Percentiles rank a stretch among this genome's conserved stretches.
These are phyloP conservation scores for Scophthalmus maximus DNA, from an alignment of 2,113 vertebrate genomes.

Conservation along the genomic window DNA sequence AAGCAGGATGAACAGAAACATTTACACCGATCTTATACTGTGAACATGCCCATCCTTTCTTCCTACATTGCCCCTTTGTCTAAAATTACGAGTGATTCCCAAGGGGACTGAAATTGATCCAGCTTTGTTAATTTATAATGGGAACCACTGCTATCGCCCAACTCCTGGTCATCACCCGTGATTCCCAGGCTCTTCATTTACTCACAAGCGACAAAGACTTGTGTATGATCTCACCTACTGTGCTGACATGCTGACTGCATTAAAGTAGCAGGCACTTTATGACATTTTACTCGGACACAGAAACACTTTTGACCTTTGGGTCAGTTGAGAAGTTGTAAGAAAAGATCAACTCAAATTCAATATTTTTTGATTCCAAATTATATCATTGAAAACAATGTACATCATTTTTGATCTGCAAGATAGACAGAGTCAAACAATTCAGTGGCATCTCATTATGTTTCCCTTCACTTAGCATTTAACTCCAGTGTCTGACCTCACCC, in stretches of 20 bases:
- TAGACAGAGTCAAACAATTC: neutral
- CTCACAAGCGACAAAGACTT: constrained; percentile 16
- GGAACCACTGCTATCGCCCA: constrained; percentile 23
- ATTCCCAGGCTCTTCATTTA: constrained; percentile 28
- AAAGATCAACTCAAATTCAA: neutral
- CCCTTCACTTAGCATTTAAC: too few species aligned
- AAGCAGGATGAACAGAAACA: neutral
- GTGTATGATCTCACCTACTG: neutral
- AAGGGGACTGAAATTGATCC: constrained; percentile 67
- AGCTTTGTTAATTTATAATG: constrained; percentile 58
- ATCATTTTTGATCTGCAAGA: neutral
- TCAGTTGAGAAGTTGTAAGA: too few species aligned
- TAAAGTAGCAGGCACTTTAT: neutral
- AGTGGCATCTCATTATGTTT: neutral
- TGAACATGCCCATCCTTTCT: constrained; percentile 2
- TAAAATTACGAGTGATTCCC: constrained; percentile 68
- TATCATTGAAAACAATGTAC: neutral
- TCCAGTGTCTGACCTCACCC: constrained; percentile 4
- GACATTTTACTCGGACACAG: neutral
- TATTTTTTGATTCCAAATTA: neutral
- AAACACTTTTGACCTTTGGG: neutral
- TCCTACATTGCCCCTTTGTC: constrained; percentile 30
- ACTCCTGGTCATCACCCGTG: constrained; percentile 6
- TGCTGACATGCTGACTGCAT: constrained; percentile 3
- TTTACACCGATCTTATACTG: constrained; percentile 5